A percentile compares a stretch with the other conserved stretches of the same genome.
Evolutionary conservation across 2,797 vertebrate genomes (phyloP).

Genomic region (Melanotaenia trifasciata): DNA sequence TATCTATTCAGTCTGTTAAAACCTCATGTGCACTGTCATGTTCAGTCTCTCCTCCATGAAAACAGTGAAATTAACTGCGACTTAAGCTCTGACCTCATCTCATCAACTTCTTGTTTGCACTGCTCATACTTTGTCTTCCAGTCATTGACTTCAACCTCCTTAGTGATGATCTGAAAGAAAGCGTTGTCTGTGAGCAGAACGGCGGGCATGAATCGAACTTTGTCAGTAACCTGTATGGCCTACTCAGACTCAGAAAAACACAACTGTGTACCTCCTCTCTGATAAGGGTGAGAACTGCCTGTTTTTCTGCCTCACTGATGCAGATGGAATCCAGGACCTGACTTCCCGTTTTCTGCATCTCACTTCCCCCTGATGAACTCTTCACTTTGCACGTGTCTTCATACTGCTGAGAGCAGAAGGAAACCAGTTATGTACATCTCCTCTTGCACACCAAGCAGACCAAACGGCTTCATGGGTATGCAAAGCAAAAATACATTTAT

Average conservation of each 20-base stretch:
- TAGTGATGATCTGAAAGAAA: constrained; percentile 90
- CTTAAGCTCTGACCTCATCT: constrained; percentile 90
- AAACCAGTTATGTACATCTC: constrained; percentile 18
- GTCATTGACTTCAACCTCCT: constrained; percentile 91
- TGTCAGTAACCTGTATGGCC: neutral
- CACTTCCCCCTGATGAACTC: constrained; percentile 64
- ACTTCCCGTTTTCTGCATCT: constrained; percentile 79
- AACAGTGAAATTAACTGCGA: neutral
- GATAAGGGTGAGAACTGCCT: constrained; percentile 90
- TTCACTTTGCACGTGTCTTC: constrained; percentile 69
- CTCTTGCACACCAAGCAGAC: neutral
- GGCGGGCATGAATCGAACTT: constrained; percentile 1
- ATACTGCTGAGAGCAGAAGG: constrained; percentile 49
- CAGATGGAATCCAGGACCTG: constrained; percentile 87
- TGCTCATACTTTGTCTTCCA: constrained; percentile 94
- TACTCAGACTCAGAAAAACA: constrained; percentile 3
- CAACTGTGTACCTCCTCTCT: constrained; percentile 88
- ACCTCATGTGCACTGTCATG: constrained; percentile 7
- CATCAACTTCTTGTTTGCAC: constrained; percentile 89
- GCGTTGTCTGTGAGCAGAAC: constrained; percentile 28
- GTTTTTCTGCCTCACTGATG: constrained; percentile 89
- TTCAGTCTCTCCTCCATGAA: neutral
- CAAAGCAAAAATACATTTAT: neutral
- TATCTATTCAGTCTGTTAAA: neutral
- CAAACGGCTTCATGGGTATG: neutral